Base-by-base conservation (phyloP, 2,113 vertebrate genomes). In the Muntiacus reevesi region DNA sequence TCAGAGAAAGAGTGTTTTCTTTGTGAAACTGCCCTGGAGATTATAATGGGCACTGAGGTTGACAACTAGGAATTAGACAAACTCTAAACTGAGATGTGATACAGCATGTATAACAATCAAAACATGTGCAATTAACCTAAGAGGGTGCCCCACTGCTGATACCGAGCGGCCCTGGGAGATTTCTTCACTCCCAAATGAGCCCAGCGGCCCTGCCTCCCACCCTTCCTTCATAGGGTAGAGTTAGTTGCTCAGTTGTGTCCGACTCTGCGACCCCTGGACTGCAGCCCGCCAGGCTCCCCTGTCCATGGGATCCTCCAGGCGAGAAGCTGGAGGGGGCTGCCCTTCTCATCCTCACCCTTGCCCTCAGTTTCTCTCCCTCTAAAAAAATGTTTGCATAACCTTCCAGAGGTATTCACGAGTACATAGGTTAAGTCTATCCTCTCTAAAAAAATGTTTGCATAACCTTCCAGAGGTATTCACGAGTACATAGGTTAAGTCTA, bases 371-470 rank as follows among this genome's bases (percentile, higher is more conserved):
- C 40, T 33, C 43, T 64, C 82, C 81, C 64, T 93, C 74, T 71
- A 60, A 94, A 93, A 89, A 50, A 78, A 83, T 79, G 82, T 79
- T 85, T 84, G 55, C 64, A 89, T 36, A 87, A 86, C 25, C 89
- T 92, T 92, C 55, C 43, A 67, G 94, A 96, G 62, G 36, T 28
- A 95, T 30, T 91, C 64, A 84, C 1, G 5, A 33, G 55, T 2
- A 60, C 59, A 76, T 15, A 91, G 82, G 57, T 40, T 30, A 43
- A 43, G n/a, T n/a, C n/a, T n/a, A n/a, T n/a, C n/a, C n/a, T n/a
- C 64, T 93, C 74, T 71, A 60, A 94, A 93, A 89, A 50, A 78
- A 84, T 79, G 82, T 79, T 85, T 84, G 55, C 64, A 89, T 36
- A 87, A 87, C 25, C 89, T 92, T 92, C 57, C 43, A 67, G 94